Evolutionary conservation across 2,797 vertebrate genomes (phyloP), one percentile per base, ranked within the genome.

Genomic region (Danio aesculapii): DNA sequence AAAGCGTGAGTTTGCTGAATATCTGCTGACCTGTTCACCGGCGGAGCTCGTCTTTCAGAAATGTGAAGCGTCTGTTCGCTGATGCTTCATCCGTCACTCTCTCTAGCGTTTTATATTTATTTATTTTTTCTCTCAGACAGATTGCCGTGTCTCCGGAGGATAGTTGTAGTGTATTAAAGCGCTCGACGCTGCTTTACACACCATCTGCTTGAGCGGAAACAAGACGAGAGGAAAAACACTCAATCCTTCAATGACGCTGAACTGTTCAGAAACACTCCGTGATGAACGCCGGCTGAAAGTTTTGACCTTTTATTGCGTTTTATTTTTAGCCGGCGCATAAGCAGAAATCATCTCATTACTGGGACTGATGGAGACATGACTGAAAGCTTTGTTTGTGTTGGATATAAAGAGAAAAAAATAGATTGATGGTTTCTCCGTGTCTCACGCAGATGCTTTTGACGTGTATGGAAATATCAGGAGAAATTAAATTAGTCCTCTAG

Each of bases 401-500:
- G 1, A 30, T 30, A 30, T 30, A 30, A 30, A 73, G 39, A 58
- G 52, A 21, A 55, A 21, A 21, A 46, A 19, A 62, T 6, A 43
- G 44, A 50, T 62, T 47, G 4, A 43, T 12, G 39, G 43, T 55
- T 43, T 55, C 21, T 70, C 50, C 16, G 6, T 43, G 30, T 55
- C 68, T 17, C 9, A n/a, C 5, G 16, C 68, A 55, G 70, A 6
- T 46, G 53, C 4, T 64, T 10, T 19, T 5, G 49, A 47, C 50
- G 19, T 71, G 67, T 74, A 61, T 75, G 52, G 79, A 75, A 69
- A 68, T 62, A 62, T 58, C 39, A 74, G 70, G 59, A 21, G 41
- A 68, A 69, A 81, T 75, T 53, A 68, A 69, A 59, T 81, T 81
- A 63, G 39, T 64, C 47, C 59, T 69, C n/a, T 16, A 53, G 73